Evolutionary conservation across 64 coral and sea anemone species (phyloP), one percentile per base, ranked within the genome.

Genomic region (Montipora cactus): DNA sequence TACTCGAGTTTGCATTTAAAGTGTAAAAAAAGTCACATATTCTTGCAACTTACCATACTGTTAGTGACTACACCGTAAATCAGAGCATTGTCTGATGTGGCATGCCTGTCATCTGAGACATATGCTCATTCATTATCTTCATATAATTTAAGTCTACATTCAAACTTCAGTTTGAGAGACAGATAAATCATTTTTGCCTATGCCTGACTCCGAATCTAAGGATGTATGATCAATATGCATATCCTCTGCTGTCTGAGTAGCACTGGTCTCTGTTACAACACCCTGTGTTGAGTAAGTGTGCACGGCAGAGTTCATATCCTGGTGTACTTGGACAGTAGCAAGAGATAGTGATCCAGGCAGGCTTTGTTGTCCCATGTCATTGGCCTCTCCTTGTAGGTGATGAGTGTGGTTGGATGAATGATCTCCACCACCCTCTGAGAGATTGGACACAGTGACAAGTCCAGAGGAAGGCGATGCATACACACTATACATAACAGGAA

Each of bases 231-330:
- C 92, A 79, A 97, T 95, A n/a, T 97, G 84, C 49, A 97, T 89
- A n/a, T 97, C 96, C 83, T 97, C 96, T 23, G 93, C 77, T 47
- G 96, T 92, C 61, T 97, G 96, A 7, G 92, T 97, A 49, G 89
- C 96, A 95, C 96, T 97, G 19, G 77, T 95, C 70, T 97, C 96
- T 51, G 96, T 97, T 69, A 97, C 93, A 51, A 95, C 96, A 84
- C 59, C 80, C 59, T 96, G 95, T 45, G 89, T 79, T 14, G 89
- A 80, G 77, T 95, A 95, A 52, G 89, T 87, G 78, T 97, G 95
- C 50, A 91, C 89, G 9, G 71, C 74, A 53, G 82, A 88, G 20
- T 85, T 88, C 55, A 97, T 97, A 6, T 97, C 96, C 49, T 88
- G 89, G 61, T 94, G 89, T 18, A 97, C 96, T 37, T 94, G 93